These are phyloP conservation scores for Mobula birostris DNA, from an alignment of 2,113 vertebrate genomes.

Conservation along the genomic window DNA sequence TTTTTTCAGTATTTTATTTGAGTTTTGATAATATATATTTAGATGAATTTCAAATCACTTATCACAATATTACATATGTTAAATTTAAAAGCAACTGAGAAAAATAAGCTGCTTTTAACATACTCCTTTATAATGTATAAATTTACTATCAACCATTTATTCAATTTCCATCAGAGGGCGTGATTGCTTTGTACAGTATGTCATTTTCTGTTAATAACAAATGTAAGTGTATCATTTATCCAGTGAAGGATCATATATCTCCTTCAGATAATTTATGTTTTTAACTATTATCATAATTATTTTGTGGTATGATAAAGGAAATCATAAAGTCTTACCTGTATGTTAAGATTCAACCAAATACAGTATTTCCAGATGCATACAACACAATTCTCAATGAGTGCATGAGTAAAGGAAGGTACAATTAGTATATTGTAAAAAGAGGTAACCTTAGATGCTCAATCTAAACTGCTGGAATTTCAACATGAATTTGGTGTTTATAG, in stretches of 20 bases:
- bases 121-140: neutral
- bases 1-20: neutral
- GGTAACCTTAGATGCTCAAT: neutral
- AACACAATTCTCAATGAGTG: neutral
- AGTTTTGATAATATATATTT: neutral
- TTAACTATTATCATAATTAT: neutral
- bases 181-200: neutral
- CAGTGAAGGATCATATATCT: neutral
- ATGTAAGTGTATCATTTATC: neutral
- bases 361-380: neutral
- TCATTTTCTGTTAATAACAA: neutral
- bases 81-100: neutral
- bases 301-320: neutral
- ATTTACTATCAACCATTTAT: neutral
- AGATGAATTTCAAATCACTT: neutral
- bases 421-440: neutral
- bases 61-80: neutral
- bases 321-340: neutral
- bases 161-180: neutral
- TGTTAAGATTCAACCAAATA: neutral
- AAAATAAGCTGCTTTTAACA: too few relatives aligned
- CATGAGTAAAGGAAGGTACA: neutral
- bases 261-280: neutral
- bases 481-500: neutral
- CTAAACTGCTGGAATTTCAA: neutral